These are phyloP conservation scores for Forficula auricularia DNA, from an alignment of 1,140 invertebrate genomes.

Conservation along the genomic window DNA sequence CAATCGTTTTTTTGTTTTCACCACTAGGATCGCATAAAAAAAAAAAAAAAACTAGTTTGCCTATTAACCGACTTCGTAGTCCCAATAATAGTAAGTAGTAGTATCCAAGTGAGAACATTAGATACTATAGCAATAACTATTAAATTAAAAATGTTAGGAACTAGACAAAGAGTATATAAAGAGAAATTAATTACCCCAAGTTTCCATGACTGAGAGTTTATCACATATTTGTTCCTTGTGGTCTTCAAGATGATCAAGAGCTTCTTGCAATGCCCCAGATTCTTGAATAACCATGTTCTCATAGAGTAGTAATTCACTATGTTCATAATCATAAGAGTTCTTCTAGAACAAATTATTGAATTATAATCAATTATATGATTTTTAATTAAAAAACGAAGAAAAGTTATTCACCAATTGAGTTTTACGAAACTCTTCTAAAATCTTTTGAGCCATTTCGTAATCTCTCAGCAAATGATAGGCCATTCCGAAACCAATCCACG, in stretches of 20 bases:
- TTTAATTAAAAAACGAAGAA: no score
- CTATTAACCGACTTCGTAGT: no score
- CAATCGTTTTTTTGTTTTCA: no score
- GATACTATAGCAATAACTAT: no score
- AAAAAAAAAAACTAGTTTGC: no score
- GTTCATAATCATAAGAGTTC: conserved; percentile 81
- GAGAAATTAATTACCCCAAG: conserved; percentile 37
- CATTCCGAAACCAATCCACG: conserved; percentile 99
- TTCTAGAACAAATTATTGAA: conserved; percentile 23
- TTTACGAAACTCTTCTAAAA: conserved; percentile 86
- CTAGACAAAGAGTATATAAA: no score
- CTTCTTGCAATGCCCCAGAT: conserved; percentile 58
- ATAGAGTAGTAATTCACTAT: conserved; percentile 90
- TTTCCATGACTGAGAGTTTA: conserved; percentile 82
- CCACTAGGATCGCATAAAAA: no score
- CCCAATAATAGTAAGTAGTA: no score
- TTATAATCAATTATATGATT: conserved; percentile 5
- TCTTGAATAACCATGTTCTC: conserved; percentile 93
- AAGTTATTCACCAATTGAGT: conserved; percentile 52
- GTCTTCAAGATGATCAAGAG: conserved; percentile 70
- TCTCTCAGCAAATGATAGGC: conserved; percentile 93
- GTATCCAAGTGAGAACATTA: no score
- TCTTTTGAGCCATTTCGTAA: conserved; percentile 90
- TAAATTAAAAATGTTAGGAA: no score
- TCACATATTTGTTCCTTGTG: conserved; percentile 84